Base-by-base conservation (phyloP, 2,888 invertebrate genomes). In the Tenthredo distinguenda region DNA sequence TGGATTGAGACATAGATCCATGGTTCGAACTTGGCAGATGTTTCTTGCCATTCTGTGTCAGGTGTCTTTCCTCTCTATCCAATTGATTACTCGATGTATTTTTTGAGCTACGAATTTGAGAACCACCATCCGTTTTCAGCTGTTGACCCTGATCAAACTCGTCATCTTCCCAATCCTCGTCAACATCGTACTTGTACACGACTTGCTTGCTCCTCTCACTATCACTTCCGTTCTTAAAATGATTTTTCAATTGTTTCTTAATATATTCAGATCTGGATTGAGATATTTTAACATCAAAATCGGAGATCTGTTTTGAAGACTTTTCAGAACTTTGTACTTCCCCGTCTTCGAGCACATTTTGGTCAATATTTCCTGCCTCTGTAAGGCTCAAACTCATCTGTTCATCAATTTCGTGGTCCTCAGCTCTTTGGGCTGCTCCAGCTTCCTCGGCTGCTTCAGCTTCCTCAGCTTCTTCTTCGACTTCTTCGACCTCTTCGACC, bases 151-250 rank as follows among this genome's bases (percentile, higher is more conserved):
- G 83, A 31, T 91, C 91, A 58, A 89, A 86, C 0, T 93, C 93
- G 68, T 93, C 93, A 31, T 93, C 93, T 81, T 92, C 91, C 93
- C 93, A 93, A 86, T 93, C 93, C 76, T 93, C 92, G 6, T 91
- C 91, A 0, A 91, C 91, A 84, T 93, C 92, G 47, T 93, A 93
- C 0, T 89, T 87, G n/a, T 55, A 55, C 72, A 92, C 88, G 34
- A 91, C 79, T 84, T 90, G 90, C 43, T 90, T 90, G 58, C 85
- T 86, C 68, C 47, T 87, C 68, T 47, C 86, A 72, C 88, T 88
- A 21, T 85, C 84, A 21, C 15, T 31, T 15, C 34, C 47, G 4
- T 50, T 83, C 58, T 50, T 84, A 72, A 77, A 72, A 86, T 43
- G 65, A 43, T 65, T 31, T 34, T 40, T 87, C 87, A 43, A 76